Evolutionary conservation across 2,797 vertebrate genomes (phyloP).

Genomic region (Eidolon dupreanum): DNA sequence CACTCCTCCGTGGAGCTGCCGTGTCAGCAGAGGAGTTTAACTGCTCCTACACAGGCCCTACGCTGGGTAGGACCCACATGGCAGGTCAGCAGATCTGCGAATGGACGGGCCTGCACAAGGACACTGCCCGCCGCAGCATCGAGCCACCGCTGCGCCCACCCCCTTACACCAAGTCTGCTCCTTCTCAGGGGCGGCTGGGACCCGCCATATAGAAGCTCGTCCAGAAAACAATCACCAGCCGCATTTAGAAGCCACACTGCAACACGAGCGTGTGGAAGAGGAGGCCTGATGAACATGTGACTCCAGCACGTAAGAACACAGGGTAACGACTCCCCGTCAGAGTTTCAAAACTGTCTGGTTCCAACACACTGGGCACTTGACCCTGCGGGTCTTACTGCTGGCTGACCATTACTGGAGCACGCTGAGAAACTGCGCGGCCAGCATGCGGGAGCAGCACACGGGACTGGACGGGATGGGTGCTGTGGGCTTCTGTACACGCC

Average conservation of each 20-base stretch:
- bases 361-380: neutral
- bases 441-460: rapidly evolving
- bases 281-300: neutral
- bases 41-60: neutral
- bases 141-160: neutral
- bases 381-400: neutral
- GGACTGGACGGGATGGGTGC: rapidly evolving
- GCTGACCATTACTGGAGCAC: rapidly evolving
- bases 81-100: neutral
- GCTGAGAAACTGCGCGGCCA: rapidly evolving
- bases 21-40: neutral
- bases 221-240: neutral
- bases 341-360: neutral
- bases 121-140: rapidly evolving
- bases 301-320: neutral
- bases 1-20: neutral
- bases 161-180: rapidly evolving
- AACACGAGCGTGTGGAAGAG: neutral
- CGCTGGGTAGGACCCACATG: rapidly evolving
- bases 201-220: neutral
- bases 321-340: neutral
- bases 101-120: too few species aligned
- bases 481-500: neutral
- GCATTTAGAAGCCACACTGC: neutral
- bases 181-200: neutral